Evolutionary conservation across 2,888 invertebrate species (phyloP), one percentile per base, ranked within the genome.

Genomic region (Trichopoda pennipes): DNA sequence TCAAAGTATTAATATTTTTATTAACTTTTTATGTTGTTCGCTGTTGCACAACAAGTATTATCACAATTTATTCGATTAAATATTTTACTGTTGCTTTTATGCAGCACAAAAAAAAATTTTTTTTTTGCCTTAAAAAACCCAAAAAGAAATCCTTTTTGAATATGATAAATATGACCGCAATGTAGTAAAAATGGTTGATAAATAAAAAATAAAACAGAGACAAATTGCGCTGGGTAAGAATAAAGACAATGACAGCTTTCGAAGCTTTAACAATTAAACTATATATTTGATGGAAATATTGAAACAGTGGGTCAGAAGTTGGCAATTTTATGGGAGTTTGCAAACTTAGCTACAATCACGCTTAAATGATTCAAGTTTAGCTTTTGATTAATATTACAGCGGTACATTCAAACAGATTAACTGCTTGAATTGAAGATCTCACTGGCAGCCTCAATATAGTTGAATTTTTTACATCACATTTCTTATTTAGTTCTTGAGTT

Each of bases 81-180:
- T 61, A 74, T 74, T 69, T 66, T 53, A 69, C 61, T 74, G 73
- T 74, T 79, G 73, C 73, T 80, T 38, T 80, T 74, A 63, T 61
- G 68, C 73, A 73, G n/a, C n/a, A 68, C 73, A 79, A 79, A 74
- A 55, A 32, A n/a, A 23, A 35, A 32, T 1, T 35, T 60, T 32
- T 44, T 3, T 49, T 38, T 49, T 42, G 64, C 49, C 8, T 19
- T 23, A 9, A 14, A 35, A 21, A 76, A 21, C 44, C 51, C 3
- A 60, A 17, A 63, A 63, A 28, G 38, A 61, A 63, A 61, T 77
- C 56, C 63, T 66, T 73, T 79, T 68, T 80, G 73, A 73, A 68
- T 80, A 80, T 80, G 55, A 80, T 68, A 68, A 74, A 80, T 80
- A 80, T 80, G 68, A 74, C 79, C 79, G 68, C 79, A 80, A 80